Conservation (phyloP, 2,113 vertebrate genomes). For the Stigmatopora nigra region DNA sequence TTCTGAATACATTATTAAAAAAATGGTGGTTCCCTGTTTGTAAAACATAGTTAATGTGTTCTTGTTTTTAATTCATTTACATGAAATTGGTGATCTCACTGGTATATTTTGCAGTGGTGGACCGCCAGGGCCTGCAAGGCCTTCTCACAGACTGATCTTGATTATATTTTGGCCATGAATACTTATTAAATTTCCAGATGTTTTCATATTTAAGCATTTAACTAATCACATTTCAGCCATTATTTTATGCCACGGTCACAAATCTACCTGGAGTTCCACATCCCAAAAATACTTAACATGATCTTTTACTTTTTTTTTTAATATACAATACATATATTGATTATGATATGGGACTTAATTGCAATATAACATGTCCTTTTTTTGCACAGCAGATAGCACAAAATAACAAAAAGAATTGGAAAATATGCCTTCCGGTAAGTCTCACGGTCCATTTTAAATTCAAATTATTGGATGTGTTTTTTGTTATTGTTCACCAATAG, state of each 20-base stretch:
- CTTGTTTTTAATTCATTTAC: neutral
- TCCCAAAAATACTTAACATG: neutral
- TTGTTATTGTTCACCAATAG: neutral
- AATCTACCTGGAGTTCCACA: too few relatives aligned
- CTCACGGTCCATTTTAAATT: constrained; percentile 9
- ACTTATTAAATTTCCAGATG: too few relatives aligned
- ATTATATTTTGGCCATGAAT: too few relatives aligned
- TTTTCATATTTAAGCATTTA: too few relatives aligned
- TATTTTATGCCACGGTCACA: too few relatives aligned
- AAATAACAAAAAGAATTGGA: constrained; percentile 9
- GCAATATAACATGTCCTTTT: constrained; percentile 2
- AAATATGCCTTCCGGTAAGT: constrained; percentile 10
- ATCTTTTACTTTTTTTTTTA: neutral
- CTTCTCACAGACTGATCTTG: too few relatives aligned
- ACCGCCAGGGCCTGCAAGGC: too few relatives aligned
- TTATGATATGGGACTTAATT: constrained; percentile 11
- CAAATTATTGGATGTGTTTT: neutral
- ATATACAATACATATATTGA: neutral
- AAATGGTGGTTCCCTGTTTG: neutral
- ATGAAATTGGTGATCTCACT: neutral
- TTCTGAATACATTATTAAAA: constrained; percentile 42
- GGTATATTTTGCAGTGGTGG: too few relatives aligned
- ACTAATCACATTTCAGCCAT: too few relatives aligned
- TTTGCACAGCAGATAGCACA: constrained; percentile 8
- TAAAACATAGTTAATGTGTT: neutral